These are phyloP conservation scores for Xiphias gladius DNA, from an alignment of 2,113 vertebrate genomes.

Conservation along the genomic window DNA sequence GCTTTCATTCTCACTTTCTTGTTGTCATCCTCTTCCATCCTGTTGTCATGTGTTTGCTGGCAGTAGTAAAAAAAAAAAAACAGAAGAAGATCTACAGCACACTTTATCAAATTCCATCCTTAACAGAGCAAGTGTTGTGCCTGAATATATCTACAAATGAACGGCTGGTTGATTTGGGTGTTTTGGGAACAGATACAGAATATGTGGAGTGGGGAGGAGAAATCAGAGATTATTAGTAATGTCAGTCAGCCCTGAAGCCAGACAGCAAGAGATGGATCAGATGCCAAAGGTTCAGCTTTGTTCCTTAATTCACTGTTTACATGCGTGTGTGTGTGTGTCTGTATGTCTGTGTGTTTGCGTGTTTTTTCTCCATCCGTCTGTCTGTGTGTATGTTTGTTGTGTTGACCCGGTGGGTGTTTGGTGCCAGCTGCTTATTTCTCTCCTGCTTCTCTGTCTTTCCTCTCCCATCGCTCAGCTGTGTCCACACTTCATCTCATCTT, in stretches of 20 bases:
- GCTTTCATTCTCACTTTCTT: too few relatives aligned
- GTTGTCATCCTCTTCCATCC: too few relatives aligned
- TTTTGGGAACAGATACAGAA: not conserved
- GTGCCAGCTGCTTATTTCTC: slow-evolving; percentile 33
- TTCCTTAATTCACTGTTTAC: slow-evolving; percentile 28
- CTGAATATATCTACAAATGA: not conserved
- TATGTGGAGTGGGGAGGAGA: not conserved
- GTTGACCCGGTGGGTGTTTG: slow-evolving; percentile 46
- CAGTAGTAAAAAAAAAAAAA: too few relatives aligned
- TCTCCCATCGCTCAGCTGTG: slow-evolving; percentile 16
- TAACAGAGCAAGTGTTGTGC: not conserved
- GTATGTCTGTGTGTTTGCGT: slow-evolving; percentile 21
- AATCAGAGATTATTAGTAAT: slow-evolving; percentile 11
- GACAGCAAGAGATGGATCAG: slow-evolving; percentile 23
- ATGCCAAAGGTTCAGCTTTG: slow-evolving; percentile 32
- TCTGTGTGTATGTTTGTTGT: slow-evolving; percentile 35
- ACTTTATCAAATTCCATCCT: not conserved
- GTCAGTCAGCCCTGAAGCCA: slow-evolving; percentile 23
- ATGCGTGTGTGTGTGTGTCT: slow-evolving; percentile 8
- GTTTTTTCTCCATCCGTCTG: not conserved
- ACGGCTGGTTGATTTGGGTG: not conserved
- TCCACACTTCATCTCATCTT: slow-evolving; percentile 29
- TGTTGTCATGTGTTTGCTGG: too few relatives aligned
- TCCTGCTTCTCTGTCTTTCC: slow-evolving; percentile 23
- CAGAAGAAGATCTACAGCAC: not conserved